phyloP scores from a whole-genome alignment of 2,888 invertebrate genomes.

The Tipula confusa region DNA sequence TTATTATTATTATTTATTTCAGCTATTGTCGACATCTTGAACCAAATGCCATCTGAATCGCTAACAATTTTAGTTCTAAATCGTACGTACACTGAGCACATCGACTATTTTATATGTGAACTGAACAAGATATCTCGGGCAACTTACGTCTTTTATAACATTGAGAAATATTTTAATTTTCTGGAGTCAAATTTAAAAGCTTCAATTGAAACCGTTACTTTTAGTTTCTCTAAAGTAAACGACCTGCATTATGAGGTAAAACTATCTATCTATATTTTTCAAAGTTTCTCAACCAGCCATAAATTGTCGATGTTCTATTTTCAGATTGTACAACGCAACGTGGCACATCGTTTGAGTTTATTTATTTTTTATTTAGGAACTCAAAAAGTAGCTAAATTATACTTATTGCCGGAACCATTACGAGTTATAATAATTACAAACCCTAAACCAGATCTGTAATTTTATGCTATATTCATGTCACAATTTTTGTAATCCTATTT shows the following conservation, averaged over 20 bases:
- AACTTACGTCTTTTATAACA: conserved; percentile 44
- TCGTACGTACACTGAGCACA: conserved; percentile 39
- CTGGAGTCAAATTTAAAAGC: conserved; percentile 43
- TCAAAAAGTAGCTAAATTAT: conserved; percentile 50
- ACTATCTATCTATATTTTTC: too few species aligned
- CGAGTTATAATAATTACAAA: conserved; percentile 62
- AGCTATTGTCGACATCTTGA: conserved; percentile 44
- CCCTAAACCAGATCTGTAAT: conserved; percentile 45
- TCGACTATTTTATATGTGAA: conserved; percentile 45
- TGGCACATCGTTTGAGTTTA: conserved; percentile 47
- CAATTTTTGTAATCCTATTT: background rate
- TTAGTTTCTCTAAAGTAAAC: conserved; percentile 45
- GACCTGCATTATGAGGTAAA: conserved; percentile 39
- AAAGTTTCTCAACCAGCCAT: too few species aligned
- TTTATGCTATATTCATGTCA: background rate
- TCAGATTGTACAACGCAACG: conserved; percentile 39
- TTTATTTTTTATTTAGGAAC: conserved; percentile 68
- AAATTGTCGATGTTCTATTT: background rate
- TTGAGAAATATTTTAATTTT: conserved; percentile 43
- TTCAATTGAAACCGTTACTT: conserved; percentile 46
- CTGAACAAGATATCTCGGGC: conserved; percentile 43
- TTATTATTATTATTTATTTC: too few species aligned
- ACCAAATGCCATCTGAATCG: conserved; percentile 42
- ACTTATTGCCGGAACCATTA: conserved; percentile 47
- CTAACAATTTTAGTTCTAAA: conserved; percentile 41